Conservation (phyloP, 2,113 vertebrate genomes). For the Heteronetta atricapilla region DNA sequence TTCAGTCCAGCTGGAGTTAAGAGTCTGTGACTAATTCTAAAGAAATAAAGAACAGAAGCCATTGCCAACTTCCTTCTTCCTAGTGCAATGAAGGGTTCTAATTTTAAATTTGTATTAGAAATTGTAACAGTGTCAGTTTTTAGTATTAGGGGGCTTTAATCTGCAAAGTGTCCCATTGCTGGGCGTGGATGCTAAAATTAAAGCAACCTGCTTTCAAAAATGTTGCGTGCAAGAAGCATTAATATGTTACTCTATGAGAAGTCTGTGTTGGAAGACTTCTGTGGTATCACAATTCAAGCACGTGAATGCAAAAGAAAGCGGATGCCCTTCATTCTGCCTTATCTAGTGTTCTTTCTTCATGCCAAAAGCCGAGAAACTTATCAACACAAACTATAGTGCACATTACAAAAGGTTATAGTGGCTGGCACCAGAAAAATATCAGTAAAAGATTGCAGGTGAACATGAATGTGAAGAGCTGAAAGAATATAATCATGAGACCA, state of each 20-base stretch:
- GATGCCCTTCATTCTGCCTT: conserved; percentile 55
- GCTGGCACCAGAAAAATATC: conserved; percentile 25
- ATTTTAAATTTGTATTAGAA: conserved; percentile 43
- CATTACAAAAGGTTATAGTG: conserved; percentile 39
- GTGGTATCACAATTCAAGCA: not conserved
- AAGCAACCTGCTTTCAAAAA: conserved; percentile 11
- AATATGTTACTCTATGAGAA: not conserved
- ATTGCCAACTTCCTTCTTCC: conserved; percentile 37
- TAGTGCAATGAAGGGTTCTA: conserved; percentile 4
- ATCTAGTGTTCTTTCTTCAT: conserved; percentile 50
- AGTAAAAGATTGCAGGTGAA: not conserved
- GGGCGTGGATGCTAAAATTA: not conserved
- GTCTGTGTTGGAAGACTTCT: not conserved
- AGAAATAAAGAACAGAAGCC: conserved; percentile 40
- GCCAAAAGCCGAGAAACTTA: conserved; percentile 60
- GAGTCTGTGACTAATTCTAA: conserved; percentile 35
- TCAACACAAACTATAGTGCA: conserved; percentile 42
- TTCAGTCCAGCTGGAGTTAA: conserved; percentile 43
- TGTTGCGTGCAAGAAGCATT: not conserved
- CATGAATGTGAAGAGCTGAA: not conserved
- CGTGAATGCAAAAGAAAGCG: conserved; percentile 25
- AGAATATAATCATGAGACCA: not conserved
- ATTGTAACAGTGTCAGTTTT: not conserved
- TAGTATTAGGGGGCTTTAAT: not conserved
- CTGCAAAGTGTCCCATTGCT: not conserved